Conservation (phyloP, 2,888 invertebrate genomes). For the Cephus sareptanus region DNA sequence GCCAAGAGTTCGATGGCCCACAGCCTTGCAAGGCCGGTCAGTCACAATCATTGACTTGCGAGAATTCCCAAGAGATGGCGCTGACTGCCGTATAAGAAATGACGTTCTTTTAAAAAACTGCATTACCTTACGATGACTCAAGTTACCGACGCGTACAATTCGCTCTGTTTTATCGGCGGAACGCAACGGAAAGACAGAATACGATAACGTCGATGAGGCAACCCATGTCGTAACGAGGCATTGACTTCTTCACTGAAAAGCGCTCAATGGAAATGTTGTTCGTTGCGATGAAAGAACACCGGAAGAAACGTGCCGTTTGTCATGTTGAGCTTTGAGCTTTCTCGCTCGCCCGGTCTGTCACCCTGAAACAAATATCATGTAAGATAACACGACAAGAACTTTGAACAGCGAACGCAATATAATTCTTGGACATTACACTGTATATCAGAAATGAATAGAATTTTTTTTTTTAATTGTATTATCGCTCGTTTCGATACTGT, state of each 20-base stretch:
- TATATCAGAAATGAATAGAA: background rate
- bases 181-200: background rate
- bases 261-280: conserved; percentile 21
- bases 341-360: background rate
- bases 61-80: background rate
- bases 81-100: background rate
- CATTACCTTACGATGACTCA: background rate
- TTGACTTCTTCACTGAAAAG: conserved; percentile 28
- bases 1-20: conserved; percentile 62
- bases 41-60: background rate
- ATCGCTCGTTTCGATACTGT: background rate
- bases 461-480: too few relatives aligned
- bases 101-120: background rate
- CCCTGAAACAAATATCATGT: background rate
- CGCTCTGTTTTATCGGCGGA: conserved; percentile 40
- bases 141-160: background rate
- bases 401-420: background rate
- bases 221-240: conserved; percentile 37
- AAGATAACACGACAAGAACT: background rate
- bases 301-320: background rate
- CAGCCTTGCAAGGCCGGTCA: conserved; percentile 63
- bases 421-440: background rate
- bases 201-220: conserved; percentile 13
- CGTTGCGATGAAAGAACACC: conserved; percentile 2
- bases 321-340: conserved; percentile 9